phyloP scores from a whole-genome alignment of 64 coral and sea anemone genomes.

The Actinia tenebrosa region DNA sequence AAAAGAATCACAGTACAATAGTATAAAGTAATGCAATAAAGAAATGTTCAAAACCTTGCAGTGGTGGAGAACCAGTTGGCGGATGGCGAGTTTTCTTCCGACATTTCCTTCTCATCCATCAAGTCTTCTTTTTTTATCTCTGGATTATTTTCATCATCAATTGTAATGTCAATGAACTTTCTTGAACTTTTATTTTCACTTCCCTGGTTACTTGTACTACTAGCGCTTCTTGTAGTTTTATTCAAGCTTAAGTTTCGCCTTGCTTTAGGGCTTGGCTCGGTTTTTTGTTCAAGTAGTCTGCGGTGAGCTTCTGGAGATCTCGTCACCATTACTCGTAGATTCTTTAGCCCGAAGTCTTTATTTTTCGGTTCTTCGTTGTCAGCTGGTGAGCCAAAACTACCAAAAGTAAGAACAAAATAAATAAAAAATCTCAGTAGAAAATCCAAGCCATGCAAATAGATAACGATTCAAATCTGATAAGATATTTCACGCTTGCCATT shows the following conservation, averaged over 20 bases:
- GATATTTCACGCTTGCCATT: no score
- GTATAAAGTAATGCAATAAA: background rate
- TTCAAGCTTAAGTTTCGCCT: background rate
- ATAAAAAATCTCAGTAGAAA: background rate
- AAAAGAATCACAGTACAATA: background rate
- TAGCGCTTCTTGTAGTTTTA: background rate
- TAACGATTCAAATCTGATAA: no score
- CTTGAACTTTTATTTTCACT: background rate
- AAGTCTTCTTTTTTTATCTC: background rate
- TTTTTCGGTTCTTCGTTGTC: background rate
- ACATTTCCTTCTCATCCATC: background rate
- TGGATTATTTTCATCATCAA: background rate
- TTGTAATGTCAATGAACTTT: constrained; percentile 1
- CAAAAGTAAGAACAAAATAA: background rate
- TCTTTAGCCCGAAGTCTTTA: background rate
- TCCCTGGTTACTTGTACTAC: background rate
- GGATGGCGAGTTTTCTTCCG: background rate
- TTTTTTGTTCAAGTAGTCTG: background rate
- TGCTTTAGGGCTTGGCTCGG: background rate
- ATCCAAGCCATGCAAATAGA: background rate
- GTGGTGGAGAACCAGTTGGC: background rate
- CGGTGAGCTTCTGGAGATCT: constrained; percentile 14
- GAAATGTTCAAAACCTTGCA: constrained; percentile 10
- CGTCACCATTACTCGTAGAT: constrained; percentile 13
- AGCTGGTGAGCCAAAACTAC: background rate